phyloP scores from a whole-genome alignment of 2,888 invertebrate species.

The Ochropleura leucogaster region DNA sequence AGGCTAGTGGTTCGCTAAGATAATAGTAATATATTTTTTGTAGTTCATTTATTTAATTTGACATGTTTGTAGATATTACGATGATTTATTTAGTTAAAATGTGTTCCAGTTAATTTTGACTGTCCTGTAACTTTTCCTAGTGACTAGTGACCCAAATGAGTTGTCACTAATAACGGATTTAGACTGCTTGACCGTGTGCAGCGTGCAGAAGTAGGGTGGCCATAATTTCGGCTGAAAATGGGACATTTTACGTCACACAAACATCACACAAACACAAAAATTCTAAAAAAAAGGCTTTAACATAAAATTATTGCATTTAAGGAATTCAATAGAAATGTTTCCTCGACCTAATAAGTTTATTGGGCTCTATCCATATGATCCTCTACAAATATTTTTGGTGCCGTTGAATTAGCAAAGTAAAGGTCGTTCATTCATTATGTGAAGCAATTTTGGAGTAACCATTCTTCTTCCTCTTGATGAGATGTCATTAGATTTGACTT shows the following conservation, averaged over 20 bases:
- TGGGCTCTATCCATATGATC: too few relatives aligned
- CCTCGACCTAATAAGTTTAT: too few relatives aligned
- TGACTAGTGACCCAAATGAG: constrained; percentile 73
- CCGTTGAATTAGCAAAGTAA: too few relatives aligned
- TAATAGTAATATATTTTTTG: background rate
- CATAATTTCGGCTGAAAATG: background rate
- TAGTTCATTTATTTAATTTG: constrained; percentile 11
- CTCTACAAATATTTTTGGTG: too few relatives aligned
- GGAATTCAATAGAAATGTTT: too few relatives aligned
- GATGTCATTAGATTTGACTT: too few relatives aligned
- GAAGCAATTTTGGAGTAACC: too few relatives aligned
- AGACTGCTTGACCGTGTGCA: constrained; percentile 64
- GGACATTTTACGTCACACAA: background rate
- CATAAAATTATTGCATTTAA: too few relatives aligned
- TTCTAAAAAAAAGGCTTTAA: too few relatives aligned
- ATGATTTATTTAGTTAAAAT: constrained; percentile 50
- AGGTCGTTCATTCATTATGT: too few relatives aligned
- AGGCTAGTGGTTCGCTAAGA: background rate
- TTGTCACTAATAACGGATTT: constrained; percentile 69
- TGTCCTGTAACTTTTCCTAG: constrained; percentile 66
- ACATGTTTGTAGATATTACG: constrained; percentile 46
- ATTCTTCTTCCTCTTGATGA: too few relatives aligned
- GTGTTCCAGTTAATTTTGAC: constrained; percentile 67
- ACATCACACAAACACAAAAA: too few relatives aligned
- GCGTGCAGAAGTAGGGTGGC: constrained; percentile 16